Percentiles rank a stretch among this genome's conserved stretches.
These are phyloP conservation scores for Engraulis encrasicolus DNA, from an alignment of 2,113 vertebrate genomes.

Conservation along the genomic window DNA sequence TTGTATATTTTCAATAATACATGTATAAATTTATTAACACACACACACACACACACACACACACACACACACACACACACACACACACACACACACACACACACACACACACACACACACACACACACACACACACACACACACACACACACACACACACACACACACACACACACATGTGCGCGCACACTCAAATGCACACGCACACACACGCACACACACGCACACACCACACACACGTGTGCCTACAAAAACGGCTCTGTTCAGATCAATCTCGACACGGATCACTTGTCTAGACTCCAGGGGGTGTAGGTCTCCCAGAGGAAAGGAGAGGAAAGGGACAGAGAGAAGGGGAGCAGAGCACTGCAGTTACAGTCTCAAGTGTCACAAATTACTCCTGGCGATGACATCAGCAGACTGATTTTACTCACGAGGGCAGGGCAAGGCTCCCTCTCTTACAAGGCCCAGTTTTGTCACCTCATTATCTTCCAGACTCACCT, in stretches of 20 bases:
- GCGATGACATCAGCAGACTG: conserved; percentile 31
- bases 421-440: conserved; percentile 40
- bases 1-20: too few species aligned
- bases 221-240: too few species aligned
- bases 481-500: background rate
- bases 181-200: conserved; percentile 33
- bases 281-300: conserved; percentile 33
- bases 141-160: conserved; percentile 25
- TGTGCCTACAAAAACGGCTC: background rate
- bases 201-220: too few species aligned
- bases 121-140: conserved; percentile 17
- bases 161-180: conserved; percentile 15
- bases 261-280: conserved; percentile 35
- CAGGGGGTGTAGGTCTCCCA: conserved; percentile 13
- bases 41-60: too few species aligned
- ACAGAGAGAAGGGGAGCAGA: background rate
- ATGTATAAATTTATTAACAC: too few species aligned
- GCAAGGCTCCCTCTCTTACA: conserved; percentile 21
- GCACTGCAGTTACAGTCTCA: background rate
- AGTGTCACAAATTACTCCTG: conserved; percentile 25
- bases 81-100: too few species aligned
- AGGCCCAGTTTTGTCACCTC: conserved; percentile 10
- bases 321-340: conserved; percentile 13
- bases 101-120: background rate
- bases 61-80: too few species aligned